Percentiles rank a stretch among this genome's conserved stretches.
phyloP scores from a whole-genome alignment of 1,140 invertebrate genomes.

The Lepidurus packardi region DNA sequence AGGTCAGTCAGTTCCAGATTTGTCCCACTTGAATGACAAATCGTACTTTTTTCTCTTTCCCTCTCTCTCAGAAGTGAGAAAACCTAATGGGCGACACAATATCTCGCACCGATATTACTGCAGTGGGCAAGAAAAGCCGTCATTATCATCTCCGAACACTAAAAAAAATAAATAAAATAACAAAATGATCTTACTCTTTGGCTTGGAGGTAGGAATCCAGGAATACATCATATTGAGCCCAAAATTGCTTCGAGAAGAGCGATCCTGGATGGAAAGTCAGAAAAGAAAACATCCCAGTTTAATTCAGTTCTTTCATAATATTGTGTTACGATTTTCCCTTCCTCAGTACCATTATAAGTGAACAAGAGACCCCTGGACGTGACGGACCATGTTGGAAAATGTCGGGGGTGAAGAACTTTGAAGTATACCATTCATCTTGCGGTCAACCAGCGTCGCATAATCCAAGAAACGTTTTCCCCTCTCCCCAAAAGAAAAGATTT shows the following conservation, averaged over 20 bases:
- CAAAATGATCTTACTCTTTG: slow-evolving; percentile 41
- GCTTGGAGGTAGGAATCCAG: slow-evolving; percentile 41
- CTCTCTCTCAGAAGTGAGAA: not conserved
- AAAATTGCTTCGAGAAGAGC: slow-evolving; percentile 43
- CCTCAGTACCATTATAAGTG: too few relatives aligned
- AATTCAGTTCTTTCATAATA: too few relatives aligned
- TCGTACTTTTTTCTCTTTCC: not conserved
- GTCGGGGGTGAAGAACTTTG: not conserved
- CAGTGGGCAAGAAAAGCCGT: not conserved
- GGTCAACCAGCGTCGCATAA: not conserved
- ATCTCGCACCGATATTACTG: too few relatives aligned
- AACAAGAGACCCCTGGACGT: not conserved
- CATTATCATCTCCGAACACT: not conserved
- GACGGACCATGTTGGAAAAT: not conserved
- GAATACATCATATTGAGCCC: slow-evolving; percentile 45
- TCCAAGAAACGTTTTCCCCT: not conserved
- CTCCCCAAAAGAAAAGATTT: too few relatives aligned
- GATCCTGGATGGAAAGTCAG: slow-evolving; percentile 39
- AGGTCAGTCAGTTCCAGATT: not conserved
- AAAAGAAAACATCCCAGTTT: not conserved
- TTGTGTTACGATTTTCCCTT: too few relatives aligned
- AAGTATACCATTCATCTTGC: not conserved
- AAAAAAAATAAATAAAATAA: not conserved
- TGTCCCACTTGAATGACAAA: not conserved
- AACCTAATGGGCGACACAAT: not conserved